Percentiles rank a stretch among this genome's conserved stretches.
These are phyloP conservation scores for Penaeus indicus DNA, from an alignment of 1,140 invertebrate species.

Conservation along the genomic window DNA sequence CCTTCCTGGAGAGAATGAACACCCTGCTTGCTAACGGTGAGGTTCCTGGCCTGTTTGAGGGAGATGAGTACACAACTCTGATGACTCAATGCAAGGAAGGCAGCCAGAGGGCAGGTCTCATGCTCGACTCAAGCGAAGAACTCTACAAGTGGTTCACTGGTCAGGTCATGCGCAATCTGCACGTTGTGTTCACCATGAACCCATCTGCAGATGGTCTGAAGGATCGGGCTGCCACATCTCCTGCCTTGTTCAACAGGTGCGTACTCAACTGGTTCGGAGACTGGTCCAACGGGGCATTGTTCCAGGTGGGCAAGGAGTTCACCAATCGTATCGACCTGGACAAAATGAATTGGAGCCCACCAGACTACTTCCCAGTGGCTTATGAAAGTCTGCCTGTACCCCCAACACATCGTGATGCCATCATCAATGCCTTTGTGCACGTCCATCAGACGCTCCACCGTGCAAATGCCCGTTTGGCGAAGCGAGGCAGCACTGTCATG, in stretches of 20 bases:
- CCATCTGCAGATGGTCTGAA: conserved; percentile 98
- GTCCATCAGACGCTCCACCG: conserved; percentile 97
- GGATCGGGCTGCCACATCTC: conserved; percentile 97
- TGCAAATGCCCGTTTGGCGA: conserved; percentile 89
- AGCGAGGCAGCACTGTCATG: conserved; percentile 94
- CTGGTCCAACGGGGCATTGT: conserved; percentile 97
- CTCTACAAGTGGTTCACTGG: conserved; percentile 98
- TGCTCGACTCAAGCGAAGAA: conserved; percentile 98
- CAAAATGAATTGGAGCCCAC: conserved; percentile 83
- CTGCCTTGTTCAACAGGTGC: conserved; percentile 98
- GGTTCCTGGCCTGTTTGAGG: conserved; percentile 84
- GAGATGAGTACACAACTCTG: conserved; percentile 96
- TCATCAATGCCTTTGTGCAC: conserved; percentile 98
- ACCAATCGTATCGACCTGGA: conserved; percentile 88
- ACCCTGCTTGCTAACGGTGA: conserved; percentile 99
- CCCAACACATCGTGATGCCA: conserved; percentile 90
- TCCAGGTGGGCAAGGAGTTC: conserved; percentile 93
- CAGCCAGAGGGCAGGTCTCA: conserved; percentile 95
- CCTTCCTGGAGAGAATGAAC: conserved; percentile 99
- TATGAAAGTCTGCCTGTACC: conserved; percentile 82
- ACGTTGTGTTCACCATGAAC: conserved; percentile 99
- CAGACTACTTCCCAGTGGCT: conserved; percentile 89
- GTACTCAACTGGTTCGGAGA: conserved; percentile 99
- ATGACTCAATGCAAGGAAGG: conserved; percentile 99
- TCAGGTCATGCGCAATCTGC: conserved; percentile 96